Evolutionary conservation across 2,797 vertebrate genomes (phyloP).

Genomic region (Loriculus beryllinus): DNA sequence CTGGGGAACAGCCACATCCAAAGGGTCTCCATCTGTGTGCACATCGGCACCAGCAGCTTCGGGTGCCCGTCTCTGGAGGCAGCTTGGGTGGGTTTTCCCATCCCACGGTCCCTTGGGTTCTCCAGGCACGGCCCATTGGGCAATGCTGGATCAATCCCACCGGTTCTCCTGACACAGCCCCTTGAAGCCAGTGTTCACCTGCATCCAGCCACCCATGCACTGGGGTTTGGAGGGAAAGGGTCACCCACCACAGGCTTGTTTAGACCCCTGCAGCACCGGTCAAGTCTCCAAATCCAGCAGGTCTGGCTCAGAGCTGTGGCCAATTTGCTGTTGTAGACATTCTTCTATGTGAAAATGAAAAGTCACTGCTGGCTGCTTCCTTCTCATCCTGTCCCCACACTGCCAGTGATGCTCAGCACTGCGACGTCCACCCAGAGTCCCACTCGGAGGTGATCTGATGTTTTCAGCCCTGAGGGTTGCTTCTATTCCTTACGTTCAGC

Average conservation of each 20-base stretch:
- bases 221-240: neutral
- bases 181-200: neutral
- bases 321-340: neutral
- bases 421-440: too few relatives aligned
- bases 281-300: neutral
- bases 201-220: neutral
- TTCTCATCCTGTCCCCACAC: neutral
- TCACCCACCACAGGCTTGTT: neutral
- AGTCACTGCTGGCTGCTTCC: neutral
- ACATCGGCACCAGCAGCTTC: neutral
- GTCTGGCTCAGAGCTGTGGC: neutral
- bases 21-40: neutral
- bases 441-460: too few relatives aligned
- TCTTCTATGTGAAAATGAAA: neutral
- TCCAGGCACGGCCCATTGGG: too few relatives aligned
- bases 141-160: fast-evolving
- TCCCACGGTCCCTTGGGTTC: too few relatives aligned
- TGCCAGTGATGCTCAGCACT: neutral
- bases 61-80: neutral
- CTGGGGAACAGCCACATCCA: neutral
- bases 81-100: too few relatives aligned
- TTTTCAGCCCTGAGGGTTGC: too few relatives aligned
- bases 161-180: too few relatives aligned
- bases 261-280: neutral
- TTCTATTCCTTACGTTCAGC: neutral